Percentiles rank a stretch among this genome's conserved stretches.
Conservation (phyloP, 2,797 vertebrate species). For the Intellagama lesueurii region DNA sequence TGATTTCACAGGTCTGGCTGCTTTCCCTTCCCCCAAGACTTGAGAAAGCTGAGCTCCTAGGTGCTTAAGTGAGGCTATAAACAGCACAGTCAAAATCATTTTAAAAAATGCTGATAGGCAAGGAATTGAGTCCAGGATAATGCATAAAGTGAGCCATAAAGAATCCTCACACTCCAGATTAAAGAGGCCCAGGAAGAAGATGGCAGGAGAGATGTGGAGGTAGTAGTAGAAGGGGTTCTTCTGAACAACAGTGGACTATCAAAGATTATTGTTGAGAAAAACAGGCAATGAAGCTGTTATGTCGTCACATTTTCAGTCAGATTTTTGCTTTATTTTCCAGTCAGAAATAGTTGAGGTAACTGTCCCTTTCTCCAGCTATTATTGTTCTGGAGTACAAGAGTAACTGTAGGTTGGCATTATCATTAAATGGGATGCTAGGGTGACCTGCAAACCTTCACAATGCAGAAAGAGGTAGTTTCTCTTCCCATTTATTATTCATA, state of each 20-base stretch:
- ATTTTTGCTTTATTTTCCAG: neutral
- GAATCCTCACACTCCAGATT: slow-evolving; percentile 32
- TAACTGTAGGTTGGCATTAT: neutral
- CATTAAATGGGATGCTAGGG: neutral
- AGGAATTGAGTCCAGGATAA: slow-evolving; percentile 48
- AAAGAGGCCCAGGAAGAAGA: slow-evolving; percentile 49
- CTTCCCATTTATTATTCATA: too few species aligned
- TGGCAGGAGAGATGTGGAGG: slow-evolving; percentile 40
- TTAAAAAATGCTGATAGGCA: slow-evolving; percentile 56
- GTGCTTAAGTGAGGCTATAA: slow-evolving; percentile 30
- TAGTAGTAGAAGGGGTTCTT: slow-evolving; percentile 14
- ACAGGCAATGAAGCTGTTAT: neutral
- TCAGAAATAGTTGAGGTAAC: neutral
- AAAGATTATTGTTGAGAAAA: slow-evolving; percentile 6
- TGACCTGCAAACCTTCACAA: neutral
- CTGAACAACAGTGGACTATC: neutral
- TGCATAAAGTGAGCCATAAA: slow-evolving; percentile 37
- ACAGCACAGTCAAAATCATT: slow-evolving; percentile 35
- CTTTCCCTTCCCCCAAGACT: slow-evolving; percentile 34
- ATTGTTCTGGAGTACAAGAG: neutral
- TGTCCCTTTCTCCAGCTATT: neutral
- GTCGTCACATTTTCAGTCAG: neutral
- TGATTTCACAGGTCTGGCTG: slow-evolving; percentile 10
- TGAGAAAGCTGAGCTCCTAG: slow-evolving; percentile 28
- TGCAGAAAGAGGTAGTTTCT: too few species aligned